Evolutionary conservation across 2,113 vertebrate genomes (phyloP), one percentile per base, ranked within the genome.

Genomic region (Gobius niger): DNA sequence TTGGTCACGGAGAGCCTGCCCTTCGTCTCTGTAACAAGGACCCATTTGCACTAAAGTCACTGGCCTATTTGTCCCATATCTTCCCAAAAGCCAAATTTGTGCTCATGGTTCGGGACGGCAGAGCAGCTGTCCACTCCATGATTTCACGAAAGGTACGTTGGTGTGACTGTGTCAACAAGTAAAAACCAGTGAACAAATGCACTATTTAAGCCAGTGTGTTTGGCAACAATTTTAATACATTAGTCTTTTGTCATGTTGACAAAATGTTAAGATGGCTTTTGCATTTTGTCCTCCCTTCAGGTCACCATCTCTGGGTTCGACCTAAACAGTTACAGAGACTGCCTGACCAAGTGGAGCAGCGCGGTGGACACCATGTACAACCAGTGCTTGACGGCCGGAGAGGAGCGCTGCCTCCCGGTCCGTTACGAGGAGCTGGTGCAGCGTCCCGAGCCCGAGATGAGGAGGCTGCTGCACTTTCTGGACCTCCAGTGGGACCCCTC

Each of bases 281-380:
- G 42, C 41, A n/a, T 47, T 34, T 50, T 65, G 1, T 40, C 3
- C 56, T 49, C 61, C 14, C 52, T 65, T 47, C 13, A 91, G 90
- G 96, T 98, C 41, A 98, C 96, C 0, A 97, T 98, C 70, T 95
- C 96, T 9, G 96, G 96, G 0, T 98, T 98, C 65, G 96, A 98
- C 84, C 93, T 98, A 14, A 94, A 81, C 88, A 97, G 94, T 90
- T 97, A 96, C 82, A 88, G 95, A 83, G 96, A 98, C 89, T 96
- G 95, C 80, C 87, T 98, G 89, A 96, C 90, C 80, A 98, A 98
- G 87, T 98, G 96, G 95, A 98, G 95, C 82, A 93, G 93, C 9
- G 96, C 96, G 0, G 93, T 97, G 66, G 96, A 98, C 53, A 96
- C 94, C 19, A 98, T 97, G 96, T 96, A 95, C 75, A 94, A 91